Evolutionary conservation across 1,140 invertebrate species (phyloP).

Genomic region (Drosophila setifemur): DNA sequence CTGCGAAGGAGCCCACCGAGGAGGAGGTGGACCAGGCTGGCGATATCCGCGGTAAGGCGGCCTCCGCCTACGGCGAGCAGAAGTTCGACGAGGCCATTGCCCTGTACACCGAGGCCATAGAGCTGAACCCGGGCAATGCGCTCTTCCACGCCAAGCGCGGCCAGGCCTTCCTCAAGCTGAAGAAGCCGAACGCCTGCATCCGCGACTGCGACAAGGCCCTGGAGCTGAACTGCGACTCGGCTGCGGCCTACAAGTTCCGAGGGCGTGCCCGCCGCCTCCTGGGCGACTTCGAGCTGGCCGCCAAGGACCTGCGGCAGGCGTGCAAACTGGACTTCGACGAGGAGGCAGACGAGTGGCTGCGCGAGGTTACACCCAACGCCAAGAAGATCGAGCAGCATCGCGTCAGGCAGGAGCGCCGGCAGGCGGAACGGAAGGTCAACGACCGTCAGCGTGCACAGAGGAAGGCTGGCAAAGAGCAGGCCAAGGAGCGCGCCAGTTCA

Average conservation of each 20-base stretch:
- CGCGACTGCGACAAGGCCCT: conserved; percentile 93
- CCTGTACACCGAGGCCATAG: conserved; percentile 93
- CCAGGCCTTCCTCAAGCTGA: conserved; percentile 90
- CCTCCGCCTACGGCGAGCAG: conserved; percentile 88
- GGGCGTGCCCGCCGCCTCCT: conserved; percentile 93
- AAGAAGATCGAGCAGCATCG: conserved; percentile 94
- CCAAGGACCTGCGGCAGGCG: conserved; percentile 92
- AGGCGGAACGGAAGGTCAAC: conserved; percentile 88
- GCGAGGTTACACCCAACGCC: conserved; percentile 95
- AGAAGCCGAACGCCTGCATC: conserved; percentile 95
- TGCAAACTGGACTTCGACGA: conserved; percentile 95
- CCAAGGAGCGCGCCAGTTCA: conserved; percentile 64
- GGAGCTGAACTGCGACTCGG: conserved; percentile 94
- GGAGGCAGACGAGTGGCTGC: conserved; percentile 93
- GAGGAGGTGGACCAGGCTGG: conserved; percentile 91
- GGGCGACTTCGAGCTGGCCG: conserved; percentile 94
- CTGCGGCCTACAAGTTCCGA: conserved; percentile 94
- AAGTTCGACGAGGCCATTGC: conserved; percentile 90
- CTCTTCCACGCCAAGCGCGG: conserved; percentile 95
- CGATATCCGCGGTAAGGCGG: conserved; percentile 89
- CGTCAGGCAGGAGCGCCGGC: conserved; percentile 88
- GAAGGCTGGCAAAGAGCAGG: conserved; percentile 88
- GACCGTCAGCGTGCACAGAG: conserved; percentile 86
- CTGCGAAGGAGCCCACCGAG: conserved; percentile 87
- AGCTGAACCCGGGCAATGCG: conserved; percentile 91